Evolutionary conservation across 2,888 invertebrate genomes (phyloP).

Genomic region (Ptychoptera albimana): DNA sequence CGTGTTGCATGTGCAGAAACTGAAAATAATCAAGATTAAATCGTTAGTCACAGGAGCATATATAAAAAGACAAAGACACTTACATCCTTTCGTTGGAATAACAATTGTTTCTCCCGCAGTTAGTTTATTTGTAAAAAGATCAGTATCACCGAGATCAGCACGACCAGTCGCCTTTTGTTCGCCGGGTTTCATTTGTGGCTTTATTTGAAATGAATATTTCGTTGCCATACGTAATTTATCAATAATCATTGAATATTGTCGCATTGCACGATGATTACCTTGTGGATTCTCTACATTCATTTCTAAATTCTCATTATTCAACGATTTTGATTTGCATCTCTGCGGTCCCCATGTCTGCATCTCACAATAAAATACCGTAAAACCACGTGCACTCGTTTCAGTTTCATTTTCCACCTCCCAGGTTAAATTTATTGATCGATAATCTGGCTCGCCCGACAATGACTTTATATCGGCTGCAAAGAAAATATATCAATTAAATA

Average conservation of each 20-base stretch:
- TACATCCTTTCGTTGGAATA: slow-evolving; percentile 72
- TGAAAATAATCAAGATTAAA: slow-evolving; percentile 22
- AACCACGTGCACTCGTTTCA: slow-evolving; percentile 17
- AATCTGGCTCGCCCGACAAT: slow-evolving; percentile 30
- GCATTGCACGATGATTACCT: slow-evolving; percentile 16
- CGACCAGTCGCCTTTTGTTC: slow-evolving; percentile 28
- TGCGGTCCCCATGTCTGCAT: slow-evolving; percentile 65
- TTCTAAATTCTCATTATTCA: slow-evolving; percentile 8
- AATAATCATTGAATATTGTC: slow-evolving; percentile 41
- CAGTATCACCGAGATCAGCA: slow-evolving; percentile 29
- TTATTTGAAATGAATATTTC: slow-evolving; percentile 63
- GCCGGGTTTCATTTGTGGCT: slow-evolving; percentile 38
- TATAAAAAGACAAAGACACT: slow-evolving; percentile 26
- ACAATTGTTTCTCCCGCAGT: slow-evolving; percentile 38
- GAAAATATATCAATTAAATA: not conserved
- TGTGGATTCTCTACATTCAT: not conserved
- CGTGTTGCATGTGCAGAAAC: slow-evolving; percentile 69
- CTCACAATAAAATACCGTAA: slow-evolving; percentile 62
- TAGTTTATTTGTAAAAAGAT: slow-evolving; percentile 13
- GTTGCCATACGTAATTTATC: slow-evolving; percentile 66
- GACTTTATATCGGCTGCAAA: slow-evolving; percentile 25
- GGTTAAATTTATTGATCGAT: slow-evolving; percentile 30
- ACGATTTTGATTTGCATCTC: slow-evolving; percentile 43
- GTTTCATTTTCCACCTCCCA: slow-evolving; percentile 21
- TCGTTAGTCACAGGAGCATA: not conserved